phyloP scores from a whole-genome alignment of 2,113 vertebrate species.

The Mirza zaza region DNA sequence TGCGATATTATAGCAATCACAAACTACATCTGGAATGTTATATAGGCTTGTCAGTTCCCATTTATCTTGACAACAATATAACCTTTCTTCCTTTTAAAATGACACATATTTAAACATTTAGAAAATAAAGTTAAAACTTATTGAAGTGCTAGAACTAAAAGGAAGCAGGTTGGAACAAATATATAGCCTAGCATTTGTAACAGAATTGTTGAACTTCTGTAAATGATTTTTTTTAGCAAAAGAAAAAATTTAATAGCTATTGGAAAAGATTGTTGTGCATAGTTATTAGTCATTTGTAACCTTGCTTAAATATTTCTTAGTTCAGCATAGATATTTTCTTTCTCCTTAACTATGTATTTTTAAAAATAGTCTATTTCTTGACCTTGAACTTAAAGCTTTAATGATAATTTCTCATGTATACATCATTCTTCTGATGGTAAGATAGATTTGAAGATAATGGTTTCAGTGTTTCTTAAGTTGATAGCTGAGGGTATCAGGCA shows the following conservation, averaged over 20 bases:
- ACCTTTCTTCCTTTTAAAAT: slow-evolving; percentile 60
- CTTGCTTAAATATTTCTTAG: slow-evolving; percentile 75
- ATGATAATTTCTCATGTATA: slow-evolving; percentile 53
- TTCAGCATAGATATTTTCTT: slow-evolving; percentile 74
- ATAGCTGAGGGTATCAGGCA: slow-evolving; percentile 60
- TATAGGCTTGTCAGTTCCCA: slow-evolving; percentile 36
- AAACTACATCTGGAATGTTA: slow-evolving; percentile 53
- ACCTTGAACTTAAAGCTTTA: slow-evolving; percentile 74
- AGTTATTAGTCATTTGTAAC: slow-evolving; percentile 80
- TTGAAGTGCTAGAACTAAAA: slow-evolving; percentile 63
- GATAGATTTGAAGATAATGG: slow-evolving; percentile 49
- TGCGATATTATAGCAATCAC: slow-evolving; percentile 43
- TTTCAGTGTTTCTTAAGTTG: slow-evolving; percentile 65
- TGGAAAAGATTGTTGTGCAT: slow-evolving; percentile 77
- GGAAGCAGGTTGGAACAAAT: slow-evolving; percentile 72
- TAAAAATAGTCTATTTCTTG: slow-evolving; percentile 71
- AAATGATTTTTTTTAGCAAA: slow-evolving; percentile 71
- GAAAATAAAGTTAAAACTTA: slow-evolving; percentile 64
- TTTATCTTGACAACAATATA: slow-evolving; percentile 60
- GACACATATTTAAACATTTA: slow-evolving; percentile 64
- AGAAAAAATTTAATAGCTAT: slow-evolving; percentile 68
- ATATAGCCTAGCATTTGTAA: slow-evolving; percentile 77
- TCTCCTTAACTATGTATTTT: slow-evolving; percentile 65
- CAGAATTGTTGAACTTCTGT: slow-evolving; percentile 77
- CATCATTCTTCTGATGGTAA: slow-evolving; percentile 54